phyloP scores from a whole-genome alignment of 2,113 vertebrate genomes.

The Probosciger aterrimus region DNA sequence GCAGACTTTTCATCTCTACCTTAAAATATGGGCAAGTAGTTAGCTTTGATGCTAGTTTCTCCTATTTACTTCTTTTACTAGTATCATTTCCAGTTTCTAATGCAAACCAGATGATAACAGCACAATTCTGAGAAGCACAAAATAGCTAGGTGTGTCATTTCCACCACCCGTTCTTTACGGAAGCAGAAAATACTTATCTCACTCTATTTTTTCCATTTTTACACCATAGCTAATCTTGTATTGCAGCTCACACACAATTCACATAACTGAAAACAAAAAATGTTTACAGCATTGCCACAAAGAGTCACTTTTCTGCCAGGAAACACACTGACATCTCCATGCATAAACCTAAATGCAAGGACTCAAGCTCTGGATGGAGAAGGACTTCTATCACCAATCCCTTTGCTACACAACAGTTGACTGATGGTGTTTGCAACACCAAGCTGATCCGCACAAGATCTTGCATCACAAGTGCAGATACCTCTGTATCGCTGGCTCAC shows the following conservation, averaged over 20 bases:
- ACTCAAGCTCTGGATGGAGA: background rate
- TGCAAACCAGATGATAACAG: background rate
- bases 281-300: background rate
- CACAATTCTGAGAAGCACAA: background rate
- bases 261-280: background rate
- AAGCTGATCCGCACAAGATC: background rate
- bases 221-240: background rate
- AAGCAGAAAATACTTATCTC: background rate
- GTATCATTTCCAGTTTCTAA: background rate
- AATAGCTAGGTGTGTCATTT: background rate
- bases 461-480: background rate
- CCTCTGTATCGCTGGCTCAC: rapidly evolving
- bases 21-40: background rate
- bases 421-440: rapidly evolving
- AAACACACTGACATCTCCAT: background rate
- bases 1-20: background rate
- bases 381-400: background rate
- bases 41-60: background rate
- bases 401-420: background rate
- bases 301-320: background rate
- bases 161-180: background rate
- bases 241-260: background rate
- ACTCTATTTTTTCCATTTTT: background rate
- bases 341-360: background rate
- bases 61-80: background rate